A percentile compares a stretch with the other conserved stretches of the same genome.
These are phyloP conservation scores for Diabrotica virgifera DNA, from an alignment of 1,140 invertebrate genomes.

Conservation along the genomic window DNA sequence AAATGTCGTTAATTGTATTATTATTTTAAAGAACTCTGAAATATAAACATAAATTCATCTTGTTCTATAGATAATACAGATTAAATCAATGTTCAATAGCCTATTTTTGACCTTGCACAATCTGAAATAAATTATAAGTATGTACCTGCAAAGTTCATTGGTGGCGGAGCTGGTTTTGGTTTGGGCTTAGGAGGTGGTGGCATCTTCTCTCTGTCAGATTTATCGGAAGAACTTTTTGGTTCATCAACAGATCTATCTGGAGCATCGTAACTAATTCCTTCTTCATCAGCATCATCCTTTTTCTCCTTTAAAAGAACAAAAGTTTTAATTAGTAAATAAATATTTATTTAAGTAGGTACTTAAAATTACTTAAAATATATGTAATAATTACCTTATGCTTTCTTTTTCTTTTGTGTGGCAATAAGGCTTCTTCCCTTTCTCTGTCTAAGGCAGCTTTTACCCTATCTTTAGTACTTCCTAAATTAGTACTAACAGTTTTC, in stretches of 20 bases:
- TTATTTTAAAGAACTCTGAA: too few relatives aligned
- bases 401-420: conserved; percentile 65
- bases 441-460: conserved; percentile 72
- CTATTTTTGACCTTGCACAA: neutral
- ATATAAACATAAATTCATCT: too few relatives aligned
- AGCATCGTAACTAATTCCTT: conserved; percentile 34
- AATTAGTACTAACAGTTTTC: conserved; percentile 51
- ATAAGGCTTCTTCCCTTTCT: conserved; percentile 68
- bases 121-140: neutral
- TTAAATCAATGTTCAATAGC: too few relatives aligned
- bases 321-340: too few relatives aligned
- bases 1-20: too few relatives aligned
- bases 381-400: conserved; percentile 48
- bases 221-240: neutral
- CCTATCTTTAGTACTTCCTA: conserved; percentile 64
- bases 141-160: conserved; percentile 61
- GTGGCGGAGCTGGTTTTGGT: conserved; percentile 63
- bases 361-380: too few relatives aligned
- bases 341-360: too few relatives aligned
- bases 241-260: conserved; percentile 15
- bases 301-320: neutral
- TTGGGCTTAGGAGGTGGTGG: conserved; percentile 48
- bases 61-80: too few relatives aligned
- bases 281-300: conserved; percentile 36
- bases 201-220: conserved; percentile 26